Percentiles rank a stretch among this genome's conserved stretches.
Evolutionary conservation across 2,888 invertebrate genomes (phyloP).

Genomic region (Emesis furor): DNA sequence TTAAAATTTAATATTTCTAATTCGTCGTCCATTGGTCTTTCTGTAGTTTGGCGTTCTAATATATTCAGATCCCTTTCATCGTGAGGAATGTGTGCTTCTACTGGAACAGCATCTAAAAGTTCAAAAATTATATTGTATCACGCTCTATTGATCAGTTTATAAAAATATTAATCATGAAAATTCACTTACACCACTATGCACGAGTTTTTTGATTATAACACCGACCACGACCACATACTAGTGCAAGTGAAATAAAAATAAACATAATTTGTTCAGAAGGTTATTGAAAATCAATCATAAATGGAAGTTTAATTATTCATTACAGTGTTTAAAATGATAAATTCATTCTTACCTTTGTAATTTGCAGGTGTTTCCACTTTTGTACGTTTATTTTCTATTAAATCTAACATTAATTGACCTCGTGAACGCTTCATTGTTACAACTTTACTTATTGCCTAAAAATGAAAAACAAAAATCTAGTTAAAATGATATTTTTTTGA

Average conservation of each 20-base stretch:
- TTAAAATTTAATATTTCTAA: constrained; percentile 4
- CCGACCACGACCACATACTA: not conserved
- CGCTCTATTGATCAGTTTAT: not conserved
- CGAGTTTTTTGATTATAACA: not conserved
- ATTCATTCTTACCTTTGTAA: not conserved
- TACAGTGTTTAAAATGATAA: not conserved
- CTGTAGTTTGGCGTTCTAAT: not conserved
- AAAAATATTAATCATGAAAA: not conserved
- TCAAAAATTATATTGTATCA: not conserved
- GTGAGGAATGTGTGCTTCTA: not conserved
- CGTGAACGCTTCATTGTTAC: constrained; percentile 3
- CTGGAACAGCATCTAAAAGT: not conserved
- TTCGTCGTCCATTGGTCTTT: not conserved
- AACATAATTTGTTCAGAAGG: not conserved
- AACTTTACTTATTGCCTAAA: not conserved
- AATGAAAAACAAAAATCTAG: not conserved
- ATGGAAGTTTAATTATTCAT: not conserved
- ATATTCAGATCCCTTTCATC: not conserved
- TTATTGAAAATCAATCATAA: not conserved
- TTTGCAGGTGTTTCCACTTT: not conserved
- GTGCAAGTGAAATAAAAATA: not conserved
- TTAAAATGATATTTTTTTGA: not conserved
- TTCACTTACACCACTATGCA: constrained; percentile 1
- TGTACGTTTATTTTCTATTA: not conserved
- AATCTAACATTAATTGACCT: not conserved